Base-by-base conservation (phyloP, 2,797 vertebrate species). In the Salmo trutta region DNA sequence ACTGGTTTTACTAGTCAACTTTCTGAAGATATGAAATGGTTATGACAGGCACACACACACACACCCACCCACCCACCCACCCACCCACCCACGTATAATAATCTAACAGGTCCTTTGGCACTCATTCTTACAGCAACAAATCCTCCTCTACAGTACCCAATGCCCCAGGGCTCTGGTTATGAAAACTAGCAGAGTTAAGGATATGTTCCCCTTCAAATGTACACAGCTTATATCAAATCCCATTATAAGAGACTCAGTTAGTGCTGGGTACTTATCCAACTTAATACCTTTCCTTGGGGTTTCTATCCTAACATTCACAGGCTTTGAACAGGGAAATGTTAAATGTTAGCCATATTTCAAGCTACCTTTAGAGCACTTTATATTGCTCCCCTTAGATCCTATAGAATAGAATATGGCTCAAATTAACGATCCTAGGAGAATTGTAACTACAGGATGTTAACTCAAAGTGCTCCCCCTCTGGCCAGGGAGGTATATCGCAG, bases 201-300 rank as follows among this genome's bases (percentile, higher is more conserved):
- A 19, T 52, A n/a, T 31, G 5, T 75, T 36, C 75, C 62, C 51
- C n/a, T 59, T 53, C 36, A 76, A 36, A 29, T 41, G 47, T 17
- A 70, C 75, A 69, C 15, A 70, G 29, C 52, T 70, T 76, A 56
- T 21, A 33, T 7, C 17, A 41, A 65, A 74, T 64, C 73, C 62
- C n/a, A 52, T 75, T 72, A 65, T 77, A 53, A 74, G 53, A 71
- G 24, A 5, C 24, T 59, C 41, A 24, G 21, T 19, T 29, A 10
- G 27, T 14, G 24, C 5, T 51, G 62, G 21, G n/a, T 52, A 16
- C 21, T 75, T 78, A 75, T 71, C 76, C 41, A 59, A 29, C 47
- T 80, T 62, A 78, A 71, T 71, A 71, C 69, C 41, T 71, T 47
- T 71, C 69, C 69, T 71, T 47, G 71, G 53, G 52, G 71, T 33